Evolutionary conservation across 2,113 vertebrate genomes (phyloP).

Genomic region (Dasyprocta punctata): DNA sequence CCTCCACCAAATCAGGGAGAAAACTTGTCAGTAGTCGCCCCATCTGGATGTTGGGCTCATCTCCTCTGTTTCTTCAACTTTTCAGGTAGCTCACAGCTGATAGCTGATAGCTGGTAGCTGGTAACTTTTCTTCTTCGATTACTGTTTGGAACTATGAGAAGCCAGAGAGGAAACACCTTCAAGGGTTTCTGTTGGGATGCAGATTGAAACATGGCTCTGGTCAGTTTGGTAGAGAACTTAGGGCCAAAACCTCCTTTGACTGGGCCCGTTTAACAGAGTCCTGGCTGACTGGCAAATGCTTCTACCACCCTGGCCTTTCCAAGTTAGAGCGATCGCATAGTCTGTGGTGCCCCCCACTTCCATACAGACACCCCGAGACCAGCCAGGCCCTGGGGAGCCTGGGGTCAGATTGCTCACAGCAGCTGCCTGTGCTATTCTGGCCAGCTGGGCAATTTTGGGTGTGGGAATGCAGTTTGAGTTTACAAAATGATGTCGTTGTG

Average conservation of each 20-base stretch:
- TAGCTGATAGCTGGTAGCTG: no score
- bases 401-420: not conserved
- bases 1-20: accelerated
- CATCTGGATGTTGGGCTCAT: no score
- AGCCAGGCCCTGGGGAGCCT: not conserved
- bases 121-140: not conserved
- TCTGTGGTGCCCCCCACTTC: no score
- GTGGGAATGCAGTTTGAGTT: not conserved
- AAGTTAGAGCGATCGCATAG: accelerated
- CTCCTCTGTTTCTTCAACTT: not conserved
- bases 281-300: not conserved
- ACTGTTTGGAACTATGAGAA: not conserved
- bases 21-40: accelerated
- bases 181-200: not conserved
- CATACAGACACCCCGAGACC: accelerated
- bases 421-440: not conserved
- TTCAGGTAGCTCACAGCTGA: not conserved
- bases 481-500: not conserved
- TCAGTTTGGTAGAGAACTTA: not conserved
- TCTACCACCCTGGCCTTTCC: not conserved
- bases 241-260: not conserved
- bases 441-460: not conserved
- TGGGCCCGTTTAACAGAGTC: not conserved
- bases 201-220: not conserved
- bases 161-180: not conserved